These are phyloP conservation scores for Tanytarsus gracilentus DNA, from an alignment of 2,888 invertebrate species.

Conservation along the genomic window DNA sequence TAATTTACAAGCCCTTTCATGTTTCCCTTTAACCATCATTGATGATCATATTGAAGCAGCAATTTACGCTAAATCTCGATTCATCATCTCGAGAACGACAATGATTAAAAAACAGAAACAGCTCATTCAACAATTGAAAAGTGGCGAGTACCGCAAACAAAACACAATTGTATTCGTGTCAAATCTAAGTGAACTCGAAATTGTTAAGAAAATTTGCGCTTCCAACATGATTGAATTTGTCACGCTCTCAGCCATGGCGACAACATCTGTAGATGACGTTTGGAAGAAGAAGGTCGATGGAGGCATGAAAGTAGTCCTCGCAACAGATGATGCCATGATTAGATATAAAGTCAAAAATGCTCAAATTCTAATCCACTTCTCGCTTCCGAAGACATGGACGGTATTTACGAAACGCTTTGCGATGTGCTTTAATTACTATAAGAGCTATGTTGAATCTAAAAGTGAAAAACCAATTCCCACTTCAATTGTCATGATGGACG, in stretches of 20 bases:
- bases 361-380: constrained; percentile 60
- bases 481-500: constrained; percentile 51
- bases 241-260: too few species aligned
- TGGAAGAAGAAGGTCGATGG: too few species aligned
- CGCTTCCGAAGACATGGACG: constrained; percentile 55
- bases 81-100: neutral
- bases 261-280: too few species aligned
- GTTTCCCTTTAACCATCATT: constrained; percentile 57
- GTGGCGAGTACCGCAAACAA: neutral
- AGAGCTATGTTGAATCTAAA: constrained; percentile 34
- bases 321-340: constrained; percentile 57
- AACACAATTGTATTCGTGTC: too few species aligned
- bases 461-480: constrained; percentile 34
- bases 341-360: constrained; percentile 57
- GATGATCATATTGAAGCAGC: constrained; percentile 66
- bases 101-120: neutral
- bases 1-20: constrained; percentile 47
- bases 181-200: too few species aligned
- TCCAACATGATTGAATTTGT: too few species aligned
- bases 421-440: constrained; percentile 54
- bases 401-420: constrained; percentile 62
- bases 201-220: too few species aligned
- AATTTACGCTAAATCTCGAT: constrained; percentile 50
- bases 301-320: constrained; percentile 48
- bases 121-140: neutral